Conservation (phyloP, 2,797 vertebrate species). For the Peromyscus eremicus region DNA sequence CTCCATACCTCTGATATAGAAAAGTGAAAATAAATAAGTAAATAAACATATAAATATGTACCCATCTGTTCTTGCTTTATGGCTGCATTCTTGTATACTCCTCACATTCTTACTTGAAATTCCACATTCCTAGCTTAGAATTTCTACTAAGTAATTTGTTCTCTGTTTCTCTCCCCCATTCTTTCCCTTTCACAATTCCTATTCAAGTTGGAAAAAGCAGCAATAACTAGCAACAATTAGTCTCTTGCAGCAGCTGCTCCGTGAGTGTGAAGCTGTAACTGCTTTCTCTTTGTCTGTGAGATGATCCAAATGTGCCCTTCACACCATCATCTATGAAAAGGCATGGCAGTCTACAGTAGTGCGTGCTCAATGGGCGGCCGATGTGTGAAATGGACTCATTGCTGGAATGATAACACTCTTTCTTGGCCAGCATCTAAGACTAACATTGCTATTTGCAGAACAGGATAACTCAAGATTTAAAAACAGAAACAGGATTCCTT, state of each 20-base stretch:
- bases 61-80: conserved; percentile 52
- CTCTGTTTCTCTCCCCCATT: background rate
- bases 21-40: conserved; percentile 19
- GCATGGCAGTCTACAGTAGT: conserved; percentile 35
- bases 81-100: background rate
- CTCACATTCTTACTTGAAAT: background rate
- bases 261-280: background rate
- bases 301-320: conserved; percentile 60
- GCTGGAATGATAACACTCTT: conserved; percentile 26
- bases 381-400: conserved; percentile 21
- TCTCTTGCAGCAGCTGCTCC: conserved; percentile 68
- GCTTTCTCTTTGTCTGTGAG: conserved; percentile 79
- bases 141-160: conserved; percentile 24
- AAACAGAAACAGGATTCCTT: background rate
- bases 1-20: background rate
- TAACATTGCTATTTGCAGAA: conserved; percentile 68
- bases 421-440: background rate
- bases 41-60: background rate
- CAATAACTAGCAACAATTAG: conserved; percentile 66
- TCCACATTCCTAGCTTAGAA: conserved; percentile 40
- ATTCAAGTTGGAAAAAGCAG: conserved; percentile 21
- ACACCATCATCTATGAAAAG: background rate
- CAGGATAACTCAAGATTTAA: background rate
- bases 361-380: conserved; percentile 73
- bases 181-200: background rate